phyloP scores from a whole-genome alignment of 1,140 invertebrate genomes.

The Zaprionus africanus region DNA sequence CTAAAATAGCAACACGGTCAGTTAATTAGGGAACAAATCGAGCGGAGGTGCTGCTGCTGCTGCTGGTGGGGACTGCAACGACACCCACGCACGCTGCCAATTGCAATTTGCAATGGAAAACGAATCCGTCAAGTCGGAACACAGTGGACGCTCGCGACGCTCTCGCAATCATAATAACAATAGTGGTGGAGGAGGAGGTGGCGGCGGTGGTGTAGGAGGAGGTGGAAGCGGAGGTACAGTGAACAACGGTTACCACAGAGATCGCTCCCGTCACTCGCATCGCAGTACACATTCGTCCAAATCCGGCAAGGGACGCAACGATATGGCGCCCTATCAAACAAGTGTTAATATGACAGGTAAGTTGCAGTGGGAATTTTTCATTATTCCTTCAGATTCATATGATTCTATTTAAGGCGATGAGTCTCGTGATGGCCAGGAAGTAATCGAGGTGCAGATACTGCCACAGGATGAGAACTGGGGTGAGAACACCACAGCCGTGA shows the following conservation, averaged over 20 bases:
- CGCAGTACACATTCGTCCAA: conserved; percentile 82
- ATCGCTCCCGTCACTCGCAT: conserved; percentile 81
- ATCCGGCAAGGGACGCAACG: conserved; percentile 62
- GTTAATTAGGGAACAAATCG: conserved; percentile 51
- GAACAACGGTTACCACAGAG: conserved; percentile 79
- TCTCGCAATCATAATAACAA: conserved; percentile 83
- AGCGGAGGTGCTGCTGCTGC: not conserved
- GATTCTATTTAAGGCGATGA: conserved; percentile 56
- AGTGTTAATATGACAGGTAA: conserved; percentile 90
- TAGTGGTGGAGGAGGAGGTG: conserved; percentile 45
- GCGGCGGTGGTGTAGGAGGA: conserved; percentile 47
- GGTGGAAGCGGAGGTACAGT: conserved; percentile 59
- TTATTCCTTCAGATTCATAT: not conserved
- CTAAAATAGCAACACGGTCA: conserved; percentile 73
- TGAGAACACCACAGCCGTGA: conserved; percentile 98
- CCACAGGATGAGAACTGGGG: conserved; percentile 99
- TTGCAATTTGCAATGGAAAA: conserved; percentile 78
- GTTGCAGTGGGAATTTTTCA: not conserved
- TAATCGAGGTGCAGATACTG: conserved; percentile 96
- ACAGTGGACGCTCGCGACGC: conserved; percentile 83
- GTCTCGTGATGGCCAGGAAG: conserved; percentile 88
- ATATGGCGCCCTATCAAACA: conserved; percentile 92
- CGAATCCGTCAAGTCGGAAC: conserved; percentile 84
- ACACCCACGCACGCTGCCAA: conserved; percentile 45
- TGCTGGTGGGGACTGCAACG: conserved; percentile 8